Evolutionary conservation across 2,888 invertebrate genomes (phyloP).

Genomic region (Acronicta leporina): DNA sequence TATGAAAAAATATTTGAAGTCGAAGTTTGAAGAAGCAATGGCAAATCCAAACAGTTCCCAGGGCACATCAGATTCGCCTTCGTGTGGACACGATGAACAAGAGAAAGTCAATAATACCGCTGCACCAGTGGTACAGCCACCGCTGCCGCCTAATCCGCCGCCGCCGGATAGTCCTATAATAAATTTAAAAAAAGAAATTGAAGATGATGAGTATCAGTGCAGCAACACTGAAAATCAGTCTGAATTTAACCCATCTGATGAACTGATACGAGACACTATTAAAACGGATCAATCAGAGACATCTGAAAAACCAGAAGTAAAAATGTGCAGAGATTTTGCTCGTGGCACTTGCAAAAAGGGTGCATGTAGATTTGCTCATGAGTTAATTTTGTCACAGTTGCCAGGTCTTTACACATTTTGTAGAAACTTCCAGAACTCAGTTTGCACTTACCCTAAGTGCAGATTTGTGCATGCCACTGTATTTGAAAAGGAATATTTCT

Average conservation of each 20-base stretch:
- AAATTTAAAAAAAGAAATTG: slow-evolving; percentile 63
- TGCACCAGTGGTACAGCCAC: slow-evolving; percentile 60
- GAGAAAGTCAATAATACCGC: slow-evolving; percentile 22
- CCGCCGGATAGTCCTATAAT: slow-evolving; percentile 60
- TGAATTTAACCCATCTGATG: slow-evolving; percentile 16
- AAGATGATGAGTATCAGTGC: slow-evolving; percentile 58
- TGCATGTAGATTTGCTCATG: slow-evolving; percentile 71
- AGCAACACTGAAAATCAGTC: not conserved
- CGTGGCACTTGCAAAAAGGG: slow-evolving; percentile 74
- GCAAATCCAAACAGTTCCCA: slow-evolving; percentile 27
- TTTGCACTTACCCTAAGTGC: slow-evolving; percentile 69
- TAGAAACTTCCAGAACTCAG: slow-evolving; percentile 72
- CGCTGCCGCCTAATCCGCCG: slow-evolving; percentile 68
- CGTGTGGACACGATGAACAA: not conserved
- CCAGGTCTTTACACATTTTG: slow-evolving; percentile 75
- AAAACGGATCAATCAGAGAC: slow-evolving; percentile 29
- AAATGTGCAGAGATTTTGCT: slow-evolving; percentile 74
- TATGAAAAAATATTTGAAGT: slow-evolving; percentile 77
- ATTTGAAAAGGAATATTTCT: slow-evolving; percentile 75
- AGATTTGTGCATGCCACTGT: slow-evolving; percentile 77
- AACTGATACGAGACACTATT: slow-evolving; percentile 1
- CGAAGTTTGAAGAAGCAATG: slow-evolving; percentile 64
- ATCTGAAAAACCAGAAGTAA: slow-evolving; percentile 25
- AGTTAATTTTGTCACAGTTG: slow-evolving; percentile 69
- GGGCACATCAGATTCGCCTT: not conserved